phyloP scores from a whole-genome alignment of 2,888 invertebrate species.

The Amiota communis region DNA sequence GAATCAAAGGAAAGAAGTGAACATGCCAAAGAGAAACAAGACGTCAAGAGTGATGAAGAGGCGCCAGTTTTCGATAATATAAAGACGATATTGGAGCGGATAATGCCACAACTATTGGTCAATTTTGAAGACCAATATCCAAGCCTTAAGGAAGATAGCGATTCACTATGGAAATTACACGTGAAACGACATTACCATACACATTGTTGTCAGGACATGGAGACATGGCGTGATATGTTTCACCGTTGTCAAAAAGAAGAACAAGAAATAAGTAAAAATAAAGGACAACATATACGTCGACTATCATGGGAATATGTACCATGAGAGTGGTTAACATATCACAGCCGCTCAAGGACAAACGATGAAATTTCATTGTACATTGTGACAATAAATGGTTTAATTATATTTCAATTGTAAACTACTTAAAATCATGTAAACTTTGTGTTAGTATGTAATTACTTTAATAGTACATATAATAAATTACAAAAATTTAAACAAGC shows the following conservation, averaged over 20 bases:
- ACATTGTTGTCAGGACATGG: conserved; percentile 85
- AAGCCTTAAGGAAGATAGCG: conserved; percentile 92
- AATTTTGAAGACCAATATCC: conserved; percentile 91
- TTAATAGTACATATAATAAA: too few species aligned
- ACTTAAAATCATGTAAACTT: too few species aligned
- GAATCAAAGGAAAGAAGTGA: conserved; percentile 8
- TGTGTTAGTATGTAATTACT: too few species aligned
- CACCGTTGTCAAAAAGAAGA: conserved; percentile 90
- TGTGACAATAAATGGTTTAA: too few species aligned
- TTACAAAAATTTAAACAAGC: too few species aligned
- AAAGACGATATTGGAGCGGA: conserved; percentile 89
- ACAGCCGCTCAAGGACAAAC: too few species aligned
- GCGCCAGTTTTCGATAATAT: conserved; percentile 91
- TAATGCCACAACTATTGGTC: conserved; percentile 87
- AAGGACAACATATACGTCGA: too few species aligned
- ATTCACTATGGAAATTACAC: conserved; percentile 89
- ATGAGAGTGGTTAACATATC: too few species aligned
- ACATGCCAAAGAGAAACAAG: conserved; percentile 61
- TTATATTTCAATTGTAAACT: too few species aligned
- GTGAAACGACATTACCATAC: conserved; percentile 86
- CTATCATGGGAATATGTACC: too few species aligned
- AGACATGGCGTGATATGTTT: conserved; percentile 93
- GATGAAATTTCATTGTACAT: too few species aligned
- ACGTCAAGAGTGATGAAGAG: conserved; percentile 78
- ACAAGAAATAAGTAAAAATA: conserved; percentile 83